Percentiles rank a stretch among this genome's conserved stretches.
Evolutionary conservation across 2,888 invertebrate species (phyloP).

Genomic region (Cryptocephalus moraei): DNA sequence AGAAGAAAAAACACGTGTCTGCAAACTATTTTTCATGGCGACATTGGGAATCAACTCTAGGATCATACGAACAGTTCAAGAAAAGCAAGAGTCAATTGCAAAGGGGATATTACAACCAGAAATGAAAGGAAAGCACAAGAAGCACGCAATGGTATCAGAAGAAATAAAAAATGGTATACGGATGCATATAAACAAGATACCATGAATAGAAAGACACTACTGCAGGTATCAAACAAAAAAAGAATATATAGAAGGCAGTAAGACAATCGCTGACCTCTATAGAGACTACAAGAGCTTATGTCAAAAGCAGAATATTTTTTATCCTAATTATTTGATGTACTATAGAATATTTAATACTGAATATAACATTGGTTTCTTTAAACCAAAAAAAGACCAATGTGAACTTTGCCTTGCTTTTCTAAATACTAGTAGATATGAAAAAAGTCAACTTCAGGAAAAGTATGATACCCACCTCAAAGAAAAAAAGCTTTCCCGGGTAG

Average conservation of each 20-base stretch:
- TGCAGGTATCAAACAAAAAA: background rate
- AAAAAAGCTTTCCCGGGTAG: no score
- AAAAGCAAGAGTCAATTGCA: background rate
- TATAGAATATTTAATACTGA: constrained; percentile 4
- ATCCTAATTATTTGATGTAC: constrained; percentile 2
- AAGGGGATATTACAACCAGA: background rate
- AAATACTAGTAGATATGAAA: constrained; percentile 1
- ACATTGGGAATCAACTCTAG: background rate
- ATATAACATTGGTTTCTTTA: constrained; percentile 4
- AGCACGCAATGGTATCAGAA: background rate
- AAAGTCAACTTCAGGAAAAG: constrained; percentile 1
- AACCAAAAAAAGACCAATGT: constrained; percentile 7
- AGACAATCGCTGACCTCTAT: background rate
- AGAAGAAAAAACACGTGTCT: background rate
- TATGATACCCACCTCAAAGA: constrained; percentile 3
- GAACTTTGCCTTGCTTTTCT: constrained; percentile 3
- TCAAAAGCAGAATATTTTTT: background rate
- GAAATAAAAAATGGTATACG: background rate
- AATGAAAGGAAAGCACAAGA: background rate
- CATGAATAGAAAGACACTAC: background rate
- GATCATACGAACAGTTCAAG: background rate
- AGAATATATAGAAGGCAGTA: background rate
- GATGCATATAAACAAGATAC: background rate
- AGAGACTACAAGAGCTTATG: background rate
- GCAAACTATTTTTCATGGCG: constrained; percentile 1